A percentile compares a stretch with the other conserved stretches of the same genome.
Conservation (phyloP, 2,888 invertebrate species). For the Rhyacophila evoluta region DNA sequence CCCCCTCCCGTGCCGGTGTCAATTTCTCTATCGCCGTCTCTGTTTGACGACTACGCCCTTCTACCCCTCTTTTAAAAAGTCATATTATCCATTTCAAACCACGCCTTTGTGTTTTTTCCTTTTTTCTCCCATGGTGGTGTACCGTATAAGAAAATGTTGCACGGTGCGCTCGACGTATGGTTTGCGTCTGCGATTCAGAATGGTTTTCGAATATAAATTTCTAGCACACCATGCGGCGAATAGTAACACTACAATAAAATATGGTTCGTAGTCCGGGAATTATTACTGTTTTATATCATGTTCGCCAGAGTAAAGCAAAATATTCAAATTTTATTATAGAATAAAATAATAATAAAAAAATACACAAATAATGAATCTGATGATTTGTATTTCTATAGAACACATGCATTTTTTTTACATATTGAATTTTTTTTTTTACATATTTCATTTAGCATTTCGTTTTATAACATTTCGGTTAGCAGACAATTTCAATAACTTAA, state of each 20-base stretch:
- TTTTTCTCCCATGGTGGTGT: conserved; percentile 32
- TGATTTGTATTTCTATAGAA: too few species aligned
- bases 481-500: too few species aligned
- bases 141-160: conserved; percentile 37
- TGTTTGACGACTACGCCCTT: conserved; percentile 50
- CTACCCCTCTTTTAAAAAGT: conserved; percentile 53
- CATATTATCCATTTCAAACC: conserved; percentile 50
- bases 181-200: conserved; percentile 27
- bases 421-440: too few species aligned
- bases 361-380: not conserved
- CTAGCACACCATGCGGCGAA: not conserved
- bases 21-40: conserved; percentile 36
- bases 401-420: too few species aligned
- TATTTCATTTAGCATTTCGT: too few species aligned
- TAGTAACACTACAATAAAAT: not conserved
- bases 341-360: not conserved
- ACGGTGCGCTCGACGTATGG: conserved; percentile 33
- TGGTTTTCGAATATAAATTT: not conserved
- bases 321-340: not conserved
- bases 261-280: not conserved
- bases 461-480: too few species aligned
- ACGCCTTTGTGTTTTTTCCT: conserved; percentile 54
- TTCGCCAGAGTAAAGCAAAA: not conserved
- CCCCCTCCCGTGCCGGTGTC: conserved; percentile 38
- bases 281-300: not conserved